phyloP scores from a whole-genome alignment of 2,888 invertebrate genomes.

The Hypselothyrea guttata region DNA sequence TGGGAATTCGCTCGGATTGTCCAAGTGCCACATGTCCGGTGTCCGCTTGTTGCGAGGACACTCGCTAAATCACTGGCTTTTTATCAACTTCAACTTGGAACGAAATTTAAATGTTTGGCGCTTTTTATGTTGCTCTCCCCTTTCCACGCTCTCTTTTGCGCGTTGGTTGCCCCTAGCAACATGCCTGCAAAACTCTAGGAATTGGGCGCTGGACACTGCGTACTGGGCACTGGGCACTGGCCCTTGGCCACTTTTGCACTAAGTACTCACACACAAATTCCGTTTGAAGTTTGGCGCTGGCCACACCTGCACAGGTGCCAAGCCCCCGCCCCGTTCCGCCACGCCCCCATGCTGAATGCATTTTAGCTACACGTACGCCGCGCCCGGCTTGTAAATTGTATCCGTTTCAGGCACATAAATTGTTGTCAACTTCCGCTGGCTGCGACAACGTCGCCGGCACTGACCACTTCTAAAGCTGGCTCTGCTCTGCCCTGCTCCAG shows the following conservation, averaged over 20 bases:
- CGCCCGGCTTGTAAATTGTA: constrained; percentile 79
- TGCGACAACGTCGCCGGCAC: constrained; percentile 72
- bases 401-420: constrained; percentile 80
- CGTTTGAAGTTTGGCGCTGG: constrained; percentile 67
- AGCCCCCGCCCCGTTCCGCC: background rate
- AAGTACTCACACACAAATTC: constrained; percentile 75
- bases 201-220: constrained; percentile 21
- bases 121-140: constrained; percentile 10
- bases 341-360: constrained; percentile 4
- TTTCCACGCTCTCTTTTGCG: background rate
- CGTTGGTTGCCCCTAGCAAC: constrained; percentile 18
- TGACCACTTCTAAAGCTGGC: constrained; percentile 69
- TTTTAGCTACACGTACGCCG: constrained; percentile 47
- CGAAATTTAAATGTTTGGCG: constrained; percentile 67
- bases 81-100: constrained; percentile 69
- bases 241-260: constrained; percentile 67
- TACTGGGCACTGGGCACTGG: background rate
- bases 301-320: constrained; percentile 34
- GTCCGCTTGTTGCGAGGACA: constrained; percentile 15
- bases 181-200: constrained; percentile 29
- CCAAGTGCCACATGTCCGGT: constrained; percentile 17
- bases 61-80: constrained; percentile 64
- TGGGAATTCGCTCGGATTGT: constrained; percentile 2
- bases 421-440: constrained; percentile 80
- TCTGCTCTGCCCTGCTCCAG: constrained; percentile 28